These are phyloP conservation scores for Hyles euphorbiae DNA, from an alignment of 1,140 invertebrate species.

Conservation along the genomic window DNA sequence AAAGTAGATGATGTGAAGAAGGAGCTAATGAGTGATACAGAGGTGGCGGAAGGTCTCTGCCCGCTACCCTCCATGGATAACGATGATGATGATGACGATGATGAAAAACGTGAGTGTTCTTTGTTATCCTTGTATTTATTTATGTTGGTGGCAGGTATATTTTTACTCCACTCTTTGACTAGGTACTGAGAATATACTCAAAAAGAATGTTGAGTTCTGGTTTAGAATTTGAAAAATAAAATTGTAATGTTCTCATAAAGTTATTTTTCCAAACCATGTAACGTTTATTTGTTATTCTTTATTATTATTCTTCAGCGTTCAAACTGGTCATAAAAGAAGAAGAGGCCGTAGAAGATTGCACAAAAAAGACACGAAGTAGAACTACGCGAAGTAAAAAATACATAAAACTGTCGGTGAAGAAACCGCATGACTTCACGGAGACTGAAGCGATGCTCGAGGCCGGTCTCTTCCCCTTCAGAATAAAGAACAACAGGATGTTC, in stretches of 20 bases:
- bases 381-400: slow-evolving; percentile 21
- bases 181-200: not conserved
- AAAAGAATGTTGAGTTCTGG: too few species aligned
- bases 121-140: not conserved
- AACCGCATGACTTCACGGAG: slow-evolving; percentile 31
- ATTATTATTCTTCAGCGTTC: slow-evolving; percentile 26
- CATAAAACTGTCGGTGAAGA: slow-evolving; percentile 32
- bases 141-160: not conserved
- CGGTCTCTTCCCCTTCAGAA: slow-evolving; percentile 62
- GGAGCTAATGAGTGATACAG: not conserved
- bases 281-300: not conserved
- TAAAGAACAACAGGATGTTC: slow-evolving; percentile 44
- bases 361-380: slow-evolving; percentile 27
- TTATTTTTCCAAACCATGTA: not conserved
- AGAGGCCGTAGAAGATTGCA: slow-evolving; percentile 25
- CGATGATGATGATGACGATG: slow-evolving; percentile 12
- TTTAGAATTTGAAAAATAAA: too few species aligned
- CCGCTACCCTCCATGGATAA: not conserved
- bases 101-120: slow-evolving; percentile 18
- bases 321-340: slow-evolving; percentile 37
- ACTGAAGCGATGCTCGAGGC: slow-evolving; percentile 39
- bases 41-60: not conserved
- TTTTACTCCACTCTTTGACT: not conserved
- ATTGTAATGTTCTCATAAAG: not conserved
- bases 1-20: not conserved